Conservation (phyloP, 2,888 invertebrate genomes). For the Pollenia labialis region DNA sequence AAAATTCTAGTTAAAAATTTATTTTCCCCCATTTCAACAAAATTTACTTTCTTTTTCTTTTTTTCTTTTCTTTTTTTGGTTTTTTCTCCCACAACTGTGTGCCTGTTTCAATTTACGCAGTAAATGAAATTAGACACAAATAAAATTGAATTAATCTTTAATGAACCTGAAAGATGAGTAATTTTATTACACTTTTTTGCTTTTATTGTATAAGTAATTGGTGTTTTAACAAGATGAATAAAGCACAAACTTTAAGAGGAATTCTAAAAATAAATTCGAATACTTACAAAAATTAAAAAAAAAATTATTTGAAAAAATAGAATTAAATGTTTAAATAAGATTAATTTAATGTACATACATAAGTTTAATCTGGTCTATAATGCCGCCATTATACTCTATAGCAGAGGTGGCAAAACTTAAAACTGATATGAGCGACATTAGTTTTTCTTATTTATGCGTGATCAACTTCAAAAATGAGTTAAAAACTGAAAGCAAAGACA, state of each 20-base stretch:
- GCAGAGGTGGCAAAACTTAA: too few relatives aligned
- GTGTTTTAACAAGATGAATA: neutral
- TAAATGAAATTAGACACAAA: constrained; percentile 27
- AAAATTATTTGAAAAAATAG: too few relatives aligned
- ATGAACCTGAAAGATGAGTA: constrained; percentile 35
- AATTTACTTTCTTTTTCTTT: neutral
- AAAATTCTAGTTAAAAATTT: neutral
- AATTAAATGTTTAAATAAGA: too few relatives aligned
- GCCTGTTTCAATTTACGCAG: neutral
- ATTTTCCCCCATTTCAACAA: neutral
- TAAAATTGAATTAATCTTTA: constrained; percentile 23
- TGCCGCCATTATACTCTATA: too few relatives aligned
- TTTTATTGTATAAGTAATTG: neutral
- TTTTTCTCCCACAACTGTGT: neutral
- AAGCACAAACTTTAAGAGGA: neutral
- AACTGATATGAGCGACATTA: too few relatives aligned
- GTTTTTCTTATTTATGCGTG: too few relatives aligned
- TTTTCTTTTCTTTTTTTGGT: neutral
- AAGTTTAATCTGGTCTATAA: too few relatives aligned
- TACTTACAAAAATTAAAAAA: too few relatives aligned
- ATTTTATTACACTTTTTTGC: constrained; percentile 4
- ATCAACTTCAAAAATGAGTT: too few relatives aligned
- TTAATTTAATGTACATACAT: too few relatives aligned
- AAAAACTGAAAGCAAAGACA: too few relatives aligned
- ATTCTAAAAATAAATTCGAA: too few relatives aligned